Base-by-base conservation (phyloP, 2,888 invertebrate genomes). In the Hemaris fuciformis region DNA sequence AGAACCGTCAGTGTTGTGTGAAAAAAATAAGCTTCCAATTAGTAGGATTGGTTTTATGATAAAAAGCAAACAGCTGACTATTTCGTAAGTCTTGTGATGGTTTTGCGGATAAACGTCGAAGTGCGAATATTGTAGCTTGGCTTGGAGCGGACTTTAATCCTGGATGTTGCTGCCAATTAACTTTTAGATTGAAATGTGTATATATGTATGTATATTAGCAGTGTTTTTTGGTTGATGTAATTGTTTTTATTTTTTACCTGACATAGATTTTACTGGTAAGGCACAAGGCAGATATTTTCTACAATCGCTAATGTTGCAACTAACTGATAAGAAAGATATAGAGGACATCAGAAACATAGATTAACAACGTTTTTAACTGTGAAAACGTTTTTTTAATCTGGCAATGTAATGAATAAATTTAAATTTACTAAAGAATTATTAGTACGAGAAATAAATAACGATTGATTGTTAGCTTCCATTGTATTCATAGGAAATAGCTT, bases 1-100 rank as follows among this genome's bases (percentile, higher is more conserved):
- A 79, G 69, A 57, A 34, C 31, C 45, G 13, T 43, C 20, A 43
- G 43, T 56, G 42, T 61, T 34, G 61, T 53, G 42, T 48, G 43
- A 22, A 18, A 41, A 46, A 38, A 41, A n/a, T 48, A n/a, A 4
- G 27, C 43, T 59, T 42, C 15, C 42, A 15, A 10, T 43, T 43
- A 42, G 27, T 43, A 57, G 56, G 22, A 38, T 56, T 56, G 34
- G n/a, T 22, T 45, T 45, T 45, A 45, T 45, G 20, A 45, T 22
- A 25, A 34, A 57, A 7, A 13, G 25, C 6, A 48, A 48, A 48
- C 25, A 1, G 18, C 56, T 56, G 10, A 56, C 7, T 56, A 56
- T 15, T 10, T 18, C 8, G n/a, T 15, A 23, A 25, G 34, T 22
- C 4, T n/a, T 41, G 38, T 57, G 15, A 41, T 41, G 5, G 18